Conservation (phyloP, 2,113 vertebrate species). For the Potamarius usumacintae region DNA sequence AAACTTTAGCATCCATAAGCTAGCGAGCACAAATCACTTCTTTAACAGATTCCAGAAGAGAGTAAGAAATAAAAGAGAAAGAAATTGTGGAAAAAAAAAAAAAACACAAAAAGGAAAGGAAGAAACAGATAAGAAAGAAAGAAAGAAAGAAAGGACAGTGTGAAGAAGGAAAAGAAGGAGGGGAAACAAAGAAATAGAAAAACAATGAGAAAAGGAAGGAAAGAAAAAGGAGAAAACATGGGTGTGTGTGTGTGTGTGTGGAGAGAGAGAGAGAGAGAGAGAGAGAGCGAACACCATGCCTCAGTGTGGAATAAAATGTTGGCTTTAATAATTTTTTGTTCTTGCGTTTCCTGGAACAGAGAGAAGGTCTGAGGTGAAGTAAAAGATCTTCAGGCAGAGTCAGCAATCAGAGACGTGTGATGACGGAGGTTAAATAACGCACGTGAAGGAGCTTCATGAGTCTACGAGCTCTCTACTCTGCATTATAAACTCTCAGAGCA, state of each 20-base stretch:
- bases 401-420: no score
- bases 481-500: no score
- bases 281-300: not conserved
- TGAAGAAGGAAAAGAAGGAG: not conserved
- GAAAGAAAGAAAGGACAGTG: not conserved
- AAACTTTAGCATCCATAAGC: not conserved
- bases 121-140: not conserved
- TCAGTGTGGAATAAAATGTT: not conserved
- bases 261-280: not conserved
- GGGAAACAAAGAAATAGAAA: no score
- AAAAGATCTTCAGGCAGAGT: no score
- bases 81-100: no score
- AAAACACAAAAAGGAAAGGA: no score
- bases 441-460: no score
- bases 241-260: no score
- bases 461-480: no score
- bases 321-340: not conserved
- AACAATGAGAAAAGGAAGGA: not conserved
- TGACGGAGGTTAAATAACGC: no score
- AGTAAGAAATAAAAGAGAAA: not conserved
- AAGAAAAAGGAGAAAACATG: not conserved
- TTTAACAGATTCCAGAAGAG: not conserved
- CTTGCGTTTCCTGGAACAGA: no score
- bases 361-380: no score
- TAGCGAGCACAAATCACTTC: not conserved